A percentile compares a stretch with the other conserved stretches of the same genome.
Evolutionary conservation across 2,888 invertebrate genomes (phyloP).

Genomic region (Hirtodrosophila confusa): DNA sequence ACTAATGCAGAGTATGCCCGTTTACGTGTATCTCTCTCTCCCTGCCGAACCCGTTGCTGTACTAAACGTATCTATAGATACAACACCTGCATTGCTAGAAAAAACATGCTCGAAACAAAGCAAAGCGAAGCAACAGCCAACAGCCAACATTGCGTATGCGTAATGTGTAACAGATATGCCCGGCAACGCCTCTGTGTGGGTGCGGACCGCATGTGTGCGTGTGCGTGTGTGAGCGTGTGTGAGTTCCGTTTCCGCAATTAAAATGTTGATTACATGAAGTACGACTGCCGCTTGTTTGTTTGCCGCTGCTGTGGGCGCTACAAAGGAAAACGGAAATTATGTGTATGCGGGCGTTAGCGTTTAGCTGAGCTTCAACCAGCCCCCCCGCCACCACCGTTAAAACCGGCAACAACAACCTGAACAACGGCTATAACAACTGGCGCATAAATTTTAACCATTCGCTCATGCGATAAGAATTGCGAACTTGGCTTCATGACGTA

Average conservation of each 20-base stretch:
- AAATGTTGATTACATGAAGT: conserved; percentile 79
- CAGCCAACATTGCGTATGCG: conserved; percentile 68
- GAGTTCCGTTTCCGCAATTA: conserved; percentile 81
- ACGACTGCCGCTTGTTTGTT: conserved; percentile 74
- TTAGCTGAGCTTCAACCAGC: conserved; percentile 55
- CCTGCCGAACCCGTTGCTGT: no score
- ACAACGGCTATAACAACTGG: conserved; percentile 28
- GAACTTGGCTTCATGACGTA: conserved; percentile 42
- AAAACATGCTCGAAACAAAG: conserved; percentile 15
- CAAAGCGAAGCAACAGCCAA: conserved; percentile 42
- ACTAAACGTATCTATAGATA: conserved; percentile 22
- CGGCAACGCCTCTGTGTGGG: conserved; percentile 1
- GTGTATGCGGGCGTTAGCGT: conserved; percentile 69
- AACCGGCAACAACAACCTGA: conserved; percentile 2
- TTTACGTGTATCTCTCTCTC: not conserved
- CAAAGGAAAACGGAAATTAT: conserved; percentile 78
- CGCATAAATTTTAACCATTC: conserved; percentile 66
- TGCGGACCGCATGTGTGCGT: conserved; percentile 14
- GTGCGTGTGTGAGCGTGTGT: conserved; percentile 45
- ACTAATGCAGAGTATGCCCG: conserved; percentile 44
- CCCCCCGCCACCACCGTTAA: conserved; percentile 27
- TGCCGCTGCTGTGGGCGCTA: conserved; percentile 61
- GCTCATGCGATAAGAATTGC: conserved; percentile 36
- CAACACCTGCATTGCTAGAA: conserved; percentile 53
- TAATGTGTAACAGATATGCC: conserved; percentile 69